phyloP scores from a whole-genome alignment of 2,113 vertebrate species.

The Paramormyrops kingsleyae region DNA sequence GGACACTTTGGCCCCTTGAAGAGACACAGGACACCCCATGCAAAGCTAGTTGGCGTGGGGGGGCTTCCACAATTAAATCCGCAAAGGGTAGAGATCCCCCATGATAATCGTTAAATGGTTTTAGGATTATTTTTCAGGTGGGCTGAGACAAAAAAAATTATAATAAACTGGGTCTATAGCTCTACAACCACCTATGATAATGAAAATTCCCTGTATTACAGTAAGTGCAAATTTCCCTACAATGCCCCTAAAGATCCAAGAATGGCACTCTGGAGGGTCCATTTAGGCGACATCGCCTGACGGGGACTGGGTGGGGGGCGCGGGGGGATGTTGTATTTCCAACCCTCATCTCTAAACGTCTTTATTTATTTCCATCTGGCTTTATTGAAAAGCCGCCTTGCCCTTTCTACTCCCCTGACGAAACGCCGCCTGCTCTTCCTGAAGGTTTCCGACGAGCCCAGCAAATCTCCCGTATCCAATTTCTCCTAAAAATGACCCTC shows the following conservation, averaged over 20 bases:
- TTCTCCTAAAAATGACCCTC: constrained; percentile 1
- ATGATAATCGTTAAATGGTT: not conserved
- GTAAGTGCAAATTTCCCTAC: not conserved
- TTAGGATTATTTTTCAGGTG: not conserved
- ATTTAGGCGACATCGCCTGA: not conserved
- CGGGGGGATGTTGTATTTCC: not conserved
- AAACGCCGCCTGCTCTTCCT: not conserved
- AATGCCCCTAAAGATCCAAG: not conserved
- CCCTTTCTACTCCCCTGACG: not conserved
- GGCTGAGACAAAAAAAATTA: not conserved
- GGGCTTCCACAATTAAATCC: not conserved
- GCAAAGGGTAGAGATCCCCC: not conserved
- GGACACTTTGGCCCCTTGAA: not conserved
- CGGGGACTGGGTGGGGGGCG: not conserved
- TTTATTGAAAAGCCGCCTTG: not conserved
- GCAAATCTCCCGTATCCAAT: constrained; percentile 9
- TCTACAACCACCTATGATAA: not conserved
- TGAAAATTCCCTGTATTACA: not conserved
- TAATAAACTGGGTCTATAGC: not conserved
- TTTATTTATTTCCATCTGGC: not conserved
- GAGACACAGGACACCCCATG: not conserved
- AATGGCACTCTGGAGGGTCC: not conserved
- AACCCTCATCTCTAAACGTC: not conserved
- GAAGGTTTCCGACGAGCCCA: not conserved
- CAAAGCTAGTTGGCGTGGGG: not conserved